Evolutionary conservation across 2,113 vertebrate species (phyloP).

Genomic region (rabbit (Oryctolagus cuniculus)): DNA sequence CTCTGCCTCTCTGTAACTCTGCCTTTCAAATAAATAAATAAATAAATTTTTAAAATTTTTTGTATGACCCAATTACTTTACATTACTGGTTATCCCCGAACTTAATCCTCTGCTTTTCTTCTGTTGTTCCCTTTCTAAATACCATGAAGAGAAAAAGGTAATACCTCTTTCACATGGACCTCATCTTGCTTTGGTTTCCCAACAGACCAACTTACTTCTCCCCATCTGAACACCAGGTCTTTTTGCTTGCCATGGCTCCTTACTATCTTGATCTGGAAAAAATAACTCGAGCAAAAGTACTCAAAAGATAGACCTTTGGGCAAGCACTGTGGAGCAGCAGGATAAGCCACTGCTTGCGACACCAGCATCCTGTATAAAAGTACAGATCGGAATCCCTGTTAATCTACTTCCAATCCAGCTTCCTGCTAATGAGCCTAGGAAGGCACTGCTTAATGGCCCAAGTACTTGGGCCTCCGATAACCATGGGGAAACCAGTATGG

Average conservation of each 20-base stretch:
- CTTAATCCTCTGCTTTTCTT: not conserved
- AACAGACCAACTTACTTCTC: not conserved
- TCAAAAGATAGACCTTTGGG: not conserved
- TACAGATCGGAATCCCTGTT: too few relatives aligned
- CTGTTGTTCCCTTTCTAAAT: not conserved
- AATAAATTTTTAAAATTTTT: not conserved
- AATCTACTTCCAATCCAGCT: too few relatives aligned
- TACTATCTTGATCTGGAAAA: slow-evolving; percentile 10
- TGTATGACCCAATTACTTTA: not conserved
- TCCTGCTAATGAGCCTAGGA: too few relatives aligned
- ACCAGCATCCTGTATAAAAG: too few relatives aligned
- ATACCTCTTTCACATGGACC: not conserved
- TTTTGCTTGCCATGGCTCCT: not conserved
- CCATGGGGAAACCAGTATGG: too few relatives aligned
- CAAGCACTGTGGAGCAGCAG: too few relatives aligned
- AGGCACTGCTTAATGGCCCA: too few relatives aligned
- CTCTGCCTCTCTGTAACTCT: too few relatives aligned
- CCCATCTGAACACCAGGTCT: not conserved
- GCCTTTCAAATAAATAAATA: too few relatives aligned
- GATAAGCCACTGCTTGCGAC: too few relatives aligned
- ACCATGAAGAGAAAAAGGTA: not conserved
- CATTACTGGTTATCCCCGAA: not conserved
- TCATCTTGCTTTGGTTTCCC: not conserved
- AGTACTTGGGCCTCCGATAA: too few relatives aligned
- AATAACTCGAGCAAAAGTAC: not conserved